Percentiles rank a stretch among this genome's conserved stretches.
Conservation (phyloP, 1,140 invertebrate species). For the Drosophila tropicalis region DNA sequence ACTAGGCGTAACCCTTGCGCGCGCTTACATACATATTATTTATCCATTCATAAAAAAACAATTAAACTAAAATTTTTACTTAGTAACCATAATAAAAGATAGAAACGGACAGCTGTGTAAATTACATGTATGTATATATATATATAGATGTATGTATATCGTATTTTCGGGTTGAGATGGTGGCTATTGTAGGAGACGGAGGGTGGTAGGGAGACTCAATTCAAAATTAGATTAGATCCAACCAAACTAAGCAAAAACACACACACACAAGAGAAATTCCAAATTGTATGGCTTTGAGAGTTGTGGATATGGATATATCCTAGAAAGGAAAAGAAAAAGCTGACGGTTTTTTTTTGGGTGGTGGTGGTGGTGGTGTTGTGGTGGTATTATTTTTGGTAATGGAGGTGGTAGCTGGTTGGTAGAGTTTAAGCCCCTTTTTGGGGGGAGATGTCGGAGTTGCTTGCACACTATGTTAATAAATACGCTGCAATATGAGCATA, state of each 20-base stretch:
- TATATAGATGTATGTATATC: conserved; percentile 64
- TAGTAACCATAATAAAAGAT: conserved; percentile 54
- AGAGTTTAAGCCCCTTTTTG: too few relatives aligned
- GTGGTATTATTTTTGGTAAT: too few relatives aligned
- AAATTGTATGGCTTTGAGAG: not conserved
- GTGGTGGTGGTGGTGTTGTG: not conserved
- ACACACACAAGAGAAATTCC: conserved; percentile 6
- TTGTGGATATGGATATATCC: not conserved
- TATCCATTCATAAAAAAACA: conserved; percentile 70
- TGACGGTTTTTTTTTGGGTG: conserved; percentile 22
- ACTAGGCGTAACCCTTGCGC: not conserved
- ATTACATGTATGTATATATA: conserved; percentile 59
- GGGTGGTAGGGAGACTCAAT: not conserved
- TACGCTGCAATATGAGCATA: conserved; percentile 80
- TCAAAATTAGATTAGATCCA: conserved; percentile 46
- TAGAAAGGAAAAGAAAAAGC: conserved; percentile 27
- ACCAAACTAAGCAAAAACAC: conserved; percentile 23
- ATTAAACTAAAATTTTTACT: conserved; percentile 76
- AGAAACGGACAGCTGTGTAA: conserved; percentile 66
- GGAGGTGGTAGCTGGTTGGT: conserved; percentile 16
- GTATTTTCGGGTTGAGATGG: conserved; percentile 31
- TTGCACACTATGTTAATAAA: conserved; percentile 72
- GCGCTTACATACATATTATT: conserved; percentile 5
- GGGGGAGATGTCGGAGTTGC: conserved; percentile 42
- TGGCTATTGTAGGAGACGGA: too few relatives aligned